A percentile compares a stretch with the other conserved stretches of the same genome.
Evolutionary conservation across 2,797 vertebrate genomes (phyloP).

Genomic region (Danio jaintianensis): DNA sequence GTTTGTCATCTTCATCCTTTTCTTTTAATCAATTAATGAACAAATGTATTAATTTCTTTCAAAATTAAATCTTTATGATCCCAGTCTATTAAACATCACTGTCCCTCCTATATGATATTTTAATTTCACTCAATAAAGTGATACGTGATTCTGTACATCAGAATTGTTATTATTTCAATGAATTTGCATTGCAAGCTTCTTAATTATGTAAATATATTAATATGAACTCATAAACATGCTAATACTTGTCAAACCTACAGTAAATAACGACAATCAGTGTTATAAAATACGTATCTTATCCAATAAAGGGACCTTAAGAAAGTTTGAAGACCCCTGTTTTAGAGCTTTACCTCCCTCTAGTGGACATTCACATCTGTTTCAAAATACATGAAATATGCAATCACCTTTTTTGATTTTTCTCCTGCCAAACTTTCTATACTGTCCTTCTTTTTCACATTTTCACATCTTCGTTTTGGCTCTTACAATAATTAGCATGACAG

Average conservation of each 20-base stretch:
- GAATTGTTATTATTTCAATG: background rate
- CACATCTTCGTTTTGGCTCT: background rate
- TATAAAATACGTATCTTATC: background rate
- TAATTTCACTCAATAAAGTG: background rate
- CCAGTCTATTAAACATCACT: background rate
- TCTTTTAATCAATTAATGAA: no score
- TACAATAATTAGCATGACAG: slow-evolving; percentile 19
- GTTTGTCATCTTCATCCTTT: no score
- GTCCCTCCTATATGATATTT: background rate
- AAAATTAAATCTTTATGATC: background rate
- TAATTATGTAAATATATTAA: background rate
- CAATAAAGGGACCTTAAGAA: background rate
- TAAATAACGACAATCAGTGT: background rate
- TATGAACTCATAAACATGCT: no score
- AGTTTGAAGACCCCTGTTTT: slow-evolving; percentile 8
- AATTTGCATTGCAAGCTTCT: background rate
- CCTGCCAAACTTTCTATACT: slow-evolving; percentile 40
- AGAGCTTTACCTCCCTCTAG: slow-evolving; percentile 35
- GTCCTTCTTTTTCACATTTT: background rate
- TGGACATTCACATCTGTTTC: slow-evolving; percentile 18
- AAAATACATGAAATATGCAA: background rate
- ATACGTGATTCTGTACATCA: background rate
- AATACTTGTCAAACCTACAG: background rate
- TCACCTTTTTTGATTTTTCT: background rate
- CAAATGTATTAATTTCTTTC: no score